These are phyloP conservation scores for Eulemur albifrons DNA, from an alignment of 2,797 vertebrate species.

Conservation along the genomic window DNA sequence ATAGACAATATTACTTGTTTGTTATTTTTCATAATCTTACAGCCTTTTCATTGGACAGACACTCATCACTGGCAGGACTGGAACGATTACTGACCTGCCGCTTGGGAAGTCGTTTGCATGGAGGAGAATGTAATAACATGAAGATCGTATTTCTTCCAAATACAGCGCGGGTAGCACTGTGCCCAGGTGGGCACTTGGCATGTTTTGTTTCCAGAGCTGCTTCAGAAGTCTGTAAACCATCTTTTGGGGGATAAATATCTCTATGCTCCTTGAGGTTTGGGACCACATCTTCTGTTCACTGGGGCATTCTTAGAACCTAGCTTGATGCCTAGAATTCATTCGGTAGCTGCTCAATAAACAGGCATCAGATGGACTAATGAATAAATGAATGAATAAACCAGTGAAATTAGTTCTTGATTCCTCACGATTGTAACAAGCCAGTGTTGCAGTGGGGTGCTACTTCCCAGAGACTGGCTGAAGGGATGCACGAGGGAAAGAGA, in stretches of 20 bases:
- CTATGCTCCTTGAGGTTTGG: not conserved
- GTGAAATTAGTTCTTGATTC: not conserved
- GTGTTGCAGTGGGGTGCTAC: not conserved
- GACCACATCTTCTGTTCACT: not conserved
- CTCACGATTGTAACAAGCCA: not conserved
- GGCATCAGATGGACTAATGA: not conserved
- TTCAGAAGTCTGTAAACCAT: not conserved
- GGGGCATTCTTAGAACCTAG: not conserved
- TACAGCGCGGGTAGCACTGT: not conserved
- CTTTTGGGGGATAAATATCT: not conserved
- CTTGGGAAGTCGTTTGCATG: not conserved
- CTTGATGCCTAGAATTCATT: not conserved
- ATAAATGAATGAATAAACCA: not conserved
- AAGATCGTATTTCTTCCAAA: not conserved
- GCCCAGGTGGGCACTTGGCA: not conserved
- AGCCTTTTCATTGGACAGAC: not conserved
- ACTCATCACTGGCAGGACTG: not conserved
- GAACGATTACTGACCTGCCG: not conserved
- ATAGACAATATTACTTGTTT: not conserved
- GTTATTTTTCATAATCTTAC: constrained; percentile 17
- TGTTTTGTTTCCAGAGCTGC: not conserved
- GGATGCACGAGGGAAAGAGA: not conserved
- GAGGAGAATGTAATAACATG: not conserved
- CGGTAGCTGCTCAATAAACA: not conserved
- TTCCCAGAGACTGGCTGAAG: not conserved